A percentile compares a stretch with the other conserved stretches of the same genome.
Conservation (phyloP, 2,888 invertebrate species). For the Cheilosia impressa region DNA sequence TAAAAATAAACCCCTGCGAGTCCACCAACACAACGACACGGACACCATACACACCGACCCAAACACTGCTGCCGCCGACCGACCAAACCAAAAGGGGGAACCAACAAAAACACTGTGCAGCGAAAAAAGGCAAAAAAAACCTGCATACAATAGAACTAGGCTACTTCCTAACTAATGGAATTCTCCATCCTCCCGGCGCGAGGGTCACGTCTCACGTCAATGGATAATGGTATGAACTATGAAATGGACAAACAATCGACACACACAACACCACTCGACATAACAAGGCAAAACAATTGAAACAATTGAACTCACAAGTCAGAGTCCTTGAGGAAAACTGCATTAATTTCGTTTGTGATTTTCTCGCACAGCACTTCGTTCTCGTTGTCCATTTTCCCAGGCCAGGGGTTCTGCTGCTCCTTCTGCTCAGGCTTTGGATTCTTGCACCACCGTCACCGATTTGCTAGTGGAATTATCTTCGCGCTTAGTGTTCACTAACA, state of each 20-base stretch:
- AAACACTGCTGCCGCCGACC: background rate
- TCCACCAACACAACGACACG: slow-evolving; percentile 13
- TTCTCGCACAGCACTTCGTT: slow-evolving; percentile 90
- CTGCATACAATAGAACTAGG: slow-evolving; percentile 37
- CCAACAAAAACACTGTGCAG: slow-evolving; percentile 40
- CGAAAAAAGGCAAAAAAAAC: slow-evolving; percentile 16
- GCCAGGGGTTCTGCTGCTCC: background rate
- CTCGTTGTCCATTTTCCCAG: slow-evolving; percentile 84
- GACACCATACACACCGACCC: slow-evolving; percentile 2
- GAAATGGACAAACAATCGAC: slow-evolving; percentile 23
- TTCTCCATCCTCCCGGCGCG: background rate
- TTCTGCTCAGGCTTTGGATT: background rate
- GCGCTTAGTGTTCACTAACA: slow-evolving; percentile 10
- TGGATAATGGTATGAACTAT: slow-evolving; percentile 6
- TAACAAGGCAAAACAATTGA: slow-evolving; percentile 24
- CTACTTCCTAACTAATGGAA: slow-evolving; percentile 27
- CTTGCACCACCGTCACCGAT: slow-evolving; percentile 6
- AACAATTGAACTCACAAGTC: slow-evolving; percentile 88
- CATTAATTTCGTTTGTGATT: slow-evolving; percentile 91
- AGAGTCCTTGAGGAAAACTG: slow-evolving; percentile 89
- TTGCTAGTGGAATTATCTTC: slow-evolving; percentile 13
- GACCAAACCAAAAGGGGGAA: slow-evolving; percentile 26
- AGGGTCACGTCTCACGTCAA: too few relatives aligned
- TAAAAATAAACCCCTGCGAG: slow-evolving; percentile 30
- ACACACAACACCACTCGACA: slow-evolving; percentile 21